These are phyloP conservation scores for Stegophylla sp. DNA, from an alignment of 2,888 invertebrate genomes.

Conservation along the genomic window DNA sequence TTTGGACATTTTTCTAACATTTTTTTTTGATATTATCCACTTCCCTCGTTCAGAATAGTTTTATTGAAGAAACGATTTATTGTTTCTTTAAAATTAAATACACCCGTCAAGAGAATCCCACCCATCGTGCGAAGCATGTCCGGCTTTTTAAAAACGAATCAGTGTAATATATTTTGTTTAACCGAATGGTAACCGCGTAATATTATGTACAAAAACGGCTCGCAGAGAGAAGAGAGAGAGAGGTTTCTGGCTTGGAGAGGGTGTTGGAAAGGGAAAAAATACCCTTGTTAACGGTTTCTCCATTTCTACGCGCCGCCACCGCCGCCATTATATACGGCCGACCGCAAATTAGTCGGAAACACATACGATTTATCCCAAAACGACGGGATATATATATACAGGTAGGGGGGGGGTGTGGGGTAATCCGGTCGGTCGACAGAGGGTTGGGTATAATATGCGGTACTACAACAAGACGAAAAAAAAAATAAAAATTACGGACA, in stretches of 20 bases:
- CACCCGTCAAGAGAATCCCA: no score
- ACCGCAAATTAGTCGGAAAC: slow-evolving; percentile 37
- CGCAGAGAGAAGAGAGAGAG: no score
- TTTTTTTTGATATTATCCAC: no score
- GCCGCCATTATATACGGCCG: slow-evolving; percentile 24
- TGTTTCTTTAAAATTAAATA: no score
- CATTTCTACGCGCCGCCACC: slow-evolving; percentile 4
- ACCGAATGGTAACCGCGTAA: not conserved
- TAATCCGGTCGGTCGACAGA: not conserved
- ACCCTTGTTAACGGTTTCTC: slow-evolving; percentile 17
- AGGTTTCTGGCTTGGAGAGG: no score
- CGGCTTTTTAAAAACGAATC: slow-evolving; percentile 34
- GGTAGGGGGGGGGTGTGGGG: not conserved
- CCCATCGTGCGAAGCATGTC: no score
- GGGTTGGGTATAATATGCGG: not conserved
- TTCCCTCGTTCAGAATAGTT: no score
- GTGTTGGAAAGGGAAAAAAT: not conserved
- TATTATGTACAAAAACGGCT: not conserved
- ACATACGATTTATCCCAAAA: not conserved
- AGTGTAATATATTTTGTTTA: slow-evolving; percentile 13
- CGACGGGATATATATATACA: not conserved
- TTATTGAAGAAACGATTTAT: no score
- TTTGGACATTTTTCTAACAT: no score
- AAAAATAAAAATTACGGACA: no score
- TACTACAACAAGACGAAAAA: no score